These are phyloP conservation scores for Rhaphigaster nebulosa DNA, from an alignment of 2,888 invertebrate species.

Conservation along the genomic window DNA sequence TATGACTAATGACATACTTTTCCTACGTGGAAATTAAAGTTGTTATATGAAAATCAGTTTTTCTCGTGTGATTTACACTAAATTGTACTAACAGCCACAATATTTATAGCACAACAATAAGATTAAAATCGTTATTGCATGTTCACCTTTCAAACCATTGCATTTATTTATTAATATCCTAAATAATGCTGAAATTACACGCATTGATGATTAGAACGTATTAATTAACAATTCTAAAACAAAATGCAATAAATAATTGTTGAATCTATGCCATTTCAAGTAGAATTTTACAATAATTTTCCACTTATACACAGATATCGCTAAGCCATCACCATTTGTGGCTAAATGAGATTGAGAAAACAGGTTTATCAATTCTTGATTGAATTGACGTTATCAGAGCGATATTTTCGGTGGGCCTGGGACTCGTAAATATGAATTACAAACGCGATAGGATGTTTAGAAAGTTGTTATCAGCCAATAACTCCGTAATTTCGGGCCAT, in stretches of 20 bases:
- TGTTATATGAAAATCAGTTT: constrained; percentile 32
- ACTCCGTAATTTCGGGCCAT: not conserved
- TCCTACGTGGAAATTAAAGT: not conserved
- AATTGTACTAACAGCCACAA: constrained; percentile 31
- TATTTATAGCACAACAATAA: not conserved
- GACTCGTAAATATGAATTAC: not conserved
- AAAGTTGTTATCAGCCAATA: not conserved
- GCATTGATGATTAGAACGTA: not conserved
- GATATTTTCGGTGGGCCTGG: not conserved
- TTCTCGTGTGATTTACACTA: constrained; percentile 22
- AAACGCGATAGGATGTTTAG: constrained; percentile 6
- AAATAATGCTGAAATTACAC: not conserved
- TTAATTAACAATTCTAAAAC: not conserved
- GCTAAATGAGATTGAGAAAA: not conserved
- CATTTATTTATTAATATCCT: not conserved
- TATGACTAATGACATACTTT: constrained; percentile 37
- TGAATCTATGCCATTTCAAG: not conserved
- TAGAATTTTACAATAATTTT: not conserved
- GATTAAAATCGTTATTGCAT: constrained; percentile 10
- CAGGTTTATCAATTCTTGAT: not conserved
- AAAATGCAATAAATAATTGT: not conserved
- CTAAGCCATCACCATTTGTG: not conserved
- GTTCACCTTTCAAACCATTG: not conserved
- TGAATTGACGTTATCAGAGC: not conserved
- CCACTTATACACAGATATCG: not conserved